Evolutionary conservation across 1,140 invertebrate species (phyloP).

Genomic region (Ectropis grisescens): DNA sequence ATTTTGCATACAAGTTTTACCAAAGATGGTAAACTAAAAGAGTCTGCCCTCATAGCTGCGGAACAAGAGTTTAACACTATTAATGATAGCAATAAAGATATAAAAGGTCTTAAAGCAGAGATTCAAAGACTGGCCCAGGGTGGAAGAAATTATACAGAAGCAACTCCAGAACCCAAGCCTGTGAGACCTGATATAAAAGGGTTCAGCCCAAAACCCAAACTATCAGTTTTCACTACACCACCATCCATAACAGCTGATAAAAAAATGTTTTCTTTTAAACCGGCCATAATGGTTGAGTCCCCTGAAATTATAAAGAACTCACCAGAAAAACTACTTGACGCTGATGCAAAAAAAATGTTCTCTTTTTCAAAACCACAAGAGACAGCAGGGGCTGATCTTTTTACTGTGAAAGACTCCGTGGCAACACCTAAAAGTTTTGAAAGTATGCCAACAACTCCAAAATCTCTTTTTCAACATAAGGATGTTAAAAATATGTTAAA

Average conservation of each 20-base stretch:
- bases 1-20: constrained; percentile 78
- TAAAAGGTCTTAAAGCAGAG: constrained; percentile 40
- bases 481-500: too few relatives aligned
- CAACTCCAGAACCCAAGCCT: constrained; percentile 18
- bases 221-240: constrained; percentile 4
- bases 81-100: constrained; percentile 53
- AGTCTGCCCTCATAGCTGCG: constrained; percentile 67
- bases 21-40: constrained; percentile 71
- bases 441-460: too few relatives aligned
- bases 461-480: too few relatives aligned
- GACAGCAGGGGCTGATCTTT: too few relatives aligned
- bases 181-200: constrained; percentile 21
- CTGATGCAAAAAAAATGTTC: constrained; percentile 33
- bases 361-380: constrained; percentile 53
- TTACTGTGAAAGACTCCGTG: too few relatives aligned
- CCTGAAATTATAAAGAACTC: constrained; percentile 32
- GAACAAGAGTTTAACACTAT: constrained; percentile 66
- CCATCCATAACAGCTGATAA: constrained; percentile 3
- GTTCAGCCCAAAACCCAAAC: constrained; percentile 12
- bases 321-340: constrained; percentile 36
- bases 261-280: constrained; percentile 40
- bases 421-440: too few relatives aligned
- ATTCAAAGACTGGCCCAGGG: constrained; percentile 29
- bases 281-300: constrained; percentile 37
- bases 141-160: constrained; percentile 26